Evolutionary conservation across 2,888 invertebrate species (phyloP), one percentile per base, ranked within the genome.

Genomic region (Listrodromus nycthemerus): DNA sequence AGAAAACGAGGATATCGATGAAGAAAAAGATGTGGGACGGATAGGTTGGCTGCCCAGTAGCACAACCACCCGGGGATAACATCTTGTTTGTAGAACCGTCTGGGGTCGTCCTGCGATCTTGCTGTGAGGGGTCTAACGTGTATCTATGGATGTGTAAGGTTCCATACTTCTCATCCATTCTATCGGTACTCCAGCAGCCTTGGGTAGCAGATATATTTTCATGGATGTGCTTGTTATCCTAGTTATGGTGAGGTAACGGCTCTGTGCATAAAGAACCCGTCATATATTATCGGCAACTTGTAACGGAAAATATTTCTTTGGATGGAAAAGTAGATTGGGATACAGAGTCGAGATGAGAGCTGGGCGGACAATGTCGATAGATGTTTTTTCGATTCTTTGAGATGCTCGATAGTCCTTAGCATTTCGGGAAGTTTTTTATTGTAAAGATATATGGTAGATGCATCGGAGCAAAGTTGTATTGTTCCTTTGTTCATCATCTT

Each of bases 151-250:
- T 41, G 27, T 50, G 50, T 45, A 71, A 65, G 21, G 63, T 48
- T 67, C 55, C 85, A 86, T 87, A 84, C 81, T 81, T 81, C 80
- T 73, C 61, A 82, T 84, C 83, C 83, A 87, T 27, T 58, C 82
- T 86, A 90, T 91, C 88, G 90, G 91, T 90, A 88, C 82, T 61
- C 33, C 45, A 61, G 19, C 50, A 19, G 58, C 52, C 50, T 33
- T 70, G 45, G 74, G 50, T 81, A 70, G 74, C 75, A 84, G 80
- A 86, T 87, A 87, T 89, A 89, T 90, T 90, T 90, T 89, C 87
- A 87, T 89, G 85, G 86, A 81, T 85, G 84, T 78, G 79, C 88
- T 89, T 87, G 88, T 89, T 91, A 91, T 89, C 88, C 85, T 82
- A 84, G 83, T 75, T 75, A 81, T 75, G 58, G 58, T 61, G 61